Base-by-base conservation (phyloP, 53 echinoderm and acorn worm species). In the Hippasteria phrygiana region DNA sequence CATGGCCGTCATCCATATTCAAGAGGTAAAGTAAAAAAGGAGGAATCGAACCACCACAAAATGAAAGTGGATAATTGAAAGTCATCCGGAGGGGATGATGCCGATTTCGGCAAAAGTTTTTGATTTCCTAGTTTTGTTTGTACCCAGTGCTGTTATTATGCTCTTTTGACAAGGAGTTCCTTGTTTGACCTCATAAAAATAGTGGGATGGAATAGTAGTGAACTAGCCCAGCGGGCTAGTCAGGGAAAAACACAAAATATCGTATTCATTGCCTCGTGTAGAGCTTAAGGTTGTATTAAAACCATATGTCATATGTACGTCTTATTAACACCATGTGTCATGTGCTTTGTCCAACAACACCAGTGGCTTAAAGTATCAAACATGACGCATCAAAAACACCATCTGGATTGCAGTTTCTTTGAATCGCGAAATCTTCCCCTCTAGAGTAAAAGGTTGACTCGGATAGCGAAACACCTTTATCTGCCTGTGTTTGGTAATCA, bases 371-470 rank as follows among this genome's bases (percentile, higher is more conserved):
- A 27, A 18, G 43, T 13, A 76, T 33, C 53, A 29, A 78, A 55
- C 78, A 78, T 36, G 78, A 78, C 50, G 33, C 71, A 71, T 51
- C 46, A 51, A 69, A 85, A 85, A 51, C 71, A 85, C 85, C 85
- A 85, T 71, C 85, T 85, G 85, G 70, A 50, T 46, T 50, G 22
- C 4, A 39, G 70, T 50, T 85, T 82, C 66, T 64, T 29, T 33
- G 43, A 65, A 46, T 82, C 47, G 42, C 34, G 36, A 66, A 64
- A 28, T 28, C 64, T 66, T 39, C 33, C 51, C 34, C 53, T 51
- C 47, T 48, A 24, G 66, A 18, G 18, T 43, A 16, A 18, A 33
- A 20, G 79, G 35, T 64, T 43, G 50, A 24, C 51, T 40, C 13
- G 28, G 63, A 81, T 28, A n/a, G 40, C 42, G 14, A 18, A 81